Percentiles rank a stretch among this genome's conserved stretches.
These are phyloP conservation scores for Drosophila lacicola DNA, from an alignment of 2,888 invertebrate species.

Conservation along the genomic window DNA sequence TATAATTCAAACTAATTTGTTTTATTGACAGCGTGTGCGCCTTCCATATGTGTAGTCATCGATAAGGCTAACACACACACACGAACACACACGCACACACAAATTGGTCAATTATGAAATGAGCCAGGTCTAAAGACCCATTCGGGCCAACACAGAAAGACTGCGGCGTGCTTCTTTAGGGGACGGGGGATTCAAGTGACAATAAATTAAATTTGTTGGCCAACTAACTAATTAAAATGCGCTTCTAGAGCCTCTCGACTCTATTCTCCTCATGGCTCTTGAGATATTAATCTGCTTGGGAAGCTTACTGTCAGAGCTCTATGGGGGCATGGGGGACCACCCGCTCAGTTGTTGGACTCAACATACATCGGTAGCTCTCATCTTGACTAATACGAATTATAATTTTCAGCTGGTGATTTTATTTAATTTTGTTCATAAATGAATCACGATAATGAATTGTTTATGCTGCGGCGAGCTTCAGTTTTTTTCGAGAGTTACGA, in stretches of 20 bases:
- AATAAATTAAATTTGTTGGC: constrained; percentile 82
- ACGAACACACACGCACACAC: constrained; percentile 44
- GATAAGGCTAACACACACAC: constrained; percentile 42
- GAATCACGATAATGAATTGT: constrained; percentile 82
- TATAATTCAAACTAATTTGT: constrained; percentile 83
- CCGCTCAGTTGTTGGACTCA: constrained; percentile 45
- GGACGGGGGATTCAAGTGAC: constrained; percentile 70
- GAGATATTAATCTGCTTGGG: constrained; percentile 82
- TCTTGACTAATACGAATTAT: constrained; percentile 69
- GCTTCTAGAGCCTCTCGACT: constrained; percentile 51
- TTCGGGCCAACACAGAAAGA: constrained; percentile 11
- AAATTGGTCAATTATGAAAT: constrained; percentile 78
- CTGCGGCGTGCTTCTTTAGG: constrained; percentile 76
- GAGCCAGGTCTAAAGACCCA: constrained; percentile 32
- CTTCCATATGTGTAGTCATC: constrained; percentile 38
- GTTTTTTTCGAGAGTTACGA: constrained; percentile 5
- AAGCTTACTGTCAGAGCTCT: constrained; percentile 64
- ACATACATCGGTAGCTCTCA: constrained; percentile 72
- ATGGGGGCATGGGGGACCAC: constrained; percentile 61
- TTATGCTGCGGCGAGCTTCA: constrained; percentile 58
- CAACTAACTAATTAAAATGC: constrained; percentile 79
- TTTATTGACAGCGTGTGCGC: constrained; percentile 81
- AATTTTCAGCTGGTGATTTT: constrained; percentile 71
- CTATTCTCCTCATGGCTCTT: constrained; percentile 39
- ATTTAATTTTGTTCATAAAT: constrained; percentile 71